Conservation (phyloP, 2,888 invertebrate genomes). For the Listrodromus nycthemerus region DNA sequence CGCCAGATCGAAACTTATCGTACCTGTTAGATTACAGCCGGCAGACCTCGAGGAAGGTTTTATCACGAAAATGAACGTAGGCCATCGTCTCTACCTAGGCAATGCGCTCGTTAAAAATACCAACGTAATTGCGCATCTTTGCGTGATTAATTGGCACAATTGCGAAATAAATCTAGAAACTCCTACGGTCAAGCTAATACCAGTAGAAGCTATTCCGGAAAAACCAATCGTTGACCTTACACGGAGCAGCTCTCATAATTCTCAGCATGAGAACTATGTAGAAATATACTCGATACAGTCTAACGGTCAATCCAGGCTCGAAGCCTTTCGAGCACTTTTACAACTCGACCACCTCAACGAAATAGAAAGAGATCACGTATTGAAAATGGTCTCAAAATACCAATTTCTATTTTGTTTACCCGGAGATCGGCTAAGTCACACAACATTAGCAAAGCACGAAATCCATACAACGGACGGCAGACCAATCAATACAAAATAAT, state of each 20-base stretch:
- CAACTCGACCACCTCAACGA: neutral
- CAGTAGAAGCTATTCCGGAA: neutral
- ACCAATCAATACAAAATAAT: neutral
- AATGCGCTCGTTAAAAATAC: conserved; percentile 29
- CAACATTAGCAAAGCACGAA: neutral
- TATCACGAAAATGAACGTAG: conserved; percentile 13
- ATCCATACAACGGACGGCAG: neutral
- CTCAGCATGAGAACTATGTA: neutral
- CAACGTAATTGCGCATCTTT: conserved; percentile 10
- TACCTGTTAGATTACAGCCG: neutral
- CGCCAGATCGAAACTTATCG: conserved; percentile 3
- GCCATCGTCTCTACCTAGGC: conserved; percentile 25
- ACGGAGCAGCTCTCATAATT: neutral
- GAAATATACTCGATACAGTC: too few species aligned
- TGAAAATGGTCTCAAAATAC: neutral
- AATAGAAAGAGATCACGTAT: neutral
- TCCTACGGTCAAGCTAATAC: conserved; percentile 20
- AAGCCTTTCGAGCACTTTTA: neutral
- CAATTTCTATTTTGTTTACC: neutral
- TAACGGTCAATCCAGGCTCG: too few species aligned
- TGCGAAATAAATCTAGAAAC: neutral
- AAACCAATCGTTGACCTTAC: neutral
- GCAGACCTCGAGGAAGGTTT: conserved; percentile 21
- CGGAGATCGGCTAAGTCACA: neutral
- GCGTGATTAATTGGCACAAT: conserved; percentile 16